phyloP scores from a whole-genome alignment of 1,140 invertebrate species.

The Macrocentrus cingulum region DNA sequence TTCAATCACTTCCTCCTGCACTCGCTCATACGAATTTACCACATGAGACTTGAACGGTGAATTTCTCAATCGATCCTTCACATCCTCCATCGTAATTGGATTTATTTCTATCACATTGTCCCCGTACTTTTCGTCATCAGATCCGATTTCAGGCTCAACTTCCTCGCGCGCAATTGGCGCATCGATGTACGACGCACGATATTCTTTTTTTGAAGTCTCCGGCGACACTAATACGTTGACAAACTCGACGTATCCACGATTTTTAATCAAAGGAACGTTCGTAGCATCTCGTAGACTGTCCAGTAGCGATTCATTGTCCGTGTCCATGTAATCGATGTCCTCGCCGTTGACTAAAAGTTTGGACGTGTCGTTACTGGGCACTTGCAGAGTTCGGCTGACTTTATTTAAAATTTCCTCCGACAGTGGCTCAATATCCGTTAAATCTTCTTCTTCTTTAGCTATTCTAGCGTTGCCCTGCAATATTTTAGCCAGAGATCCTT shows the following conservation, averaged over 20 bases:
- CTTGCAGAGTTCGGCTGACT: slow-evolving; percentile 44
- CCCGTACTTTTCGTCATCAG: slow-evolving; percentile 43
- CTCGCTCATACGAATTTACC: slow-evolving; percentile 5
- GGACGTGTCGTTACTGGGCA: slow-evolving; percentile 47
- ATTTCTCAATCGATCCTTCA: slow-evolving; percentile 38
- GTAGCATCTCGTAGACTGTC: slow-evolving; percentile 61
- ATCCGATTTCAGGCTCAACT: slow-evolving; percentile 45
- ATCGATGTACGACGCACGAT: slow-evolving; percentile 16
- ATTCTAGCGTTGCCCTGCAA: slow-evolving; percentile 36
- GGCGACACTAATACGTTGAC: slow-evolving; percentile 62
- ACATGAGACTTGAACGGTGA: no score
- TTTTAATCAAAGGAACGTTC: slow-evolving; percentile 60
- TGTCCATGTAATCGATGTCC: slow-evolving; percentile 76
- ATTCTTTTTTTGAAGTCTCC: slow-evolving; percentile 10
- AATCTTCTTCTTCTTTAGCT: slow-evolving; percentile 49
- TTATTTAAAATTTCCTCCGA: slow-evolving; percentile 41
- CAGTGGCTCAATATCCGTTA: slow-evolving; percentile 39
- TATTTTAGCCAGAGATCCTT: slow-evolving; percentile 30
- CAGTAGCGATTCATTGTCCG: slow-evolving; percentile 64
- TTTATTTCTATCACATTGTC: slow-evolving; percentile 50
- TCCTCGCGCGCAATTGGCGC: slow-evolving; percentile 53
- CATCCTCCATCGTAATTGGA: slow-evolving; percentile 50
- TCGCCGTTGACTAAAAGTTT: slow-evolving; percentile 53
- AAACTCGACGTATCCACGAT: slow-evolving; percentile 71
- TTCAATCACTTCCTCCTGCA: slow-evolving; percentile 29